phyloP scores from a whole-genome alignment of 2,888 invertebrate species.

The Andrena chrysosceles region DNA sequence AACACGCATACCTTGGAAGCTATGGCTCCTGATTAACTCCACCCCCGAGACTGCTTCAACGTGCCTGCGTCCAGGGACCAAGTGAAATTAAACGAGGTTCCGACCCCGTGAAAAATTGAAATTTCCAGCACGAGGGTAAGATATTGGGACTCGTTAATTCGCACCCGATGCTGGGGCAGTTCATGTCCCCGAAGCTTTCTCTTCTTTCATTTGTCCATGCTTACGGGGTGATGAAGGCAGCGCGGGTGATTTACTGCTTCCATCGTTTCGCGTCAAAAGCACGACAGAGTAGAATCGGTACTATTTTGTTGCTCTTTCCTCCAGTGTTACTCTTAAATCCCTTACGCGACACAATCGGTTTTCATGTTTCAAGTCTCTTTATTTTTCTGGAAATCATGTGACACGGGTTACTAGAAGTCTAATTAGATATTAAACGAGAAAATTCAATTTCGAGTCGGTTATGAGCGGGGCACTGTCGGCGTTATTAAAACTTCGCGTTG shows the following conservation, averaged over 20 bases:
- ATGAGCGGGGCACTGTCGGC: not conserved
- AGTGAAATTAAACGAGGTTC: not conserved
- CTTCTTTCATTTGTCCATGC: not conserved
- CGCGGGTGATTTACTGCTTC: not conserved
- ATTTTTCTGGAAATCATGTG: no score
- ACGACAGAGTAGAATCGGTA: not conserved
- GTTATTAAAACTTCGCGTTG: conserved; percentile 9
- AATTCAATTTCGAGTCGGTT: not conserved
- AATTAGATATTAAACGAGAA: no score
- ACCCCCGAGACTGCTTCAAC: not conserved
- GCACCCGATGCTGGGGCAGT: not conserved
- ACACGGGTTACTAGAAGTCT: no score
- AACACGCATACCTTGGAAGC: not conserved
- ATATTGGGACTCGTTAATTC: not conserved
- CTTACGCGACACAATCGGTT: no score
- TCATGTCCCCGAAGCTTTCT: not conserved
- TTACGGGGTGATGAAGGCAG: not conserved
- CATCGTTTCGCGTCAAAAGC: not conserved
- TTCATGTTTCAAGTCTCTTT: no score
- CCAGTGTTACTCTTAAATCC: not conserved
- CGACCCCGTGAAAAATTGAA: not conserved
- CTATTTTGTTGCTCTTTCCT: not conserved
- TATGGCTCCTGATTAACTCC: not conserved
- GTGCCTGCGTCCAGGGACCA: not conserved
- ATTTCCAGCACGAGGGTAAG: not conserved